phyloP scores from a whole-genome alignment of 2,797 vertebrate genomes.

The Propithecus perrieri region DNA sequence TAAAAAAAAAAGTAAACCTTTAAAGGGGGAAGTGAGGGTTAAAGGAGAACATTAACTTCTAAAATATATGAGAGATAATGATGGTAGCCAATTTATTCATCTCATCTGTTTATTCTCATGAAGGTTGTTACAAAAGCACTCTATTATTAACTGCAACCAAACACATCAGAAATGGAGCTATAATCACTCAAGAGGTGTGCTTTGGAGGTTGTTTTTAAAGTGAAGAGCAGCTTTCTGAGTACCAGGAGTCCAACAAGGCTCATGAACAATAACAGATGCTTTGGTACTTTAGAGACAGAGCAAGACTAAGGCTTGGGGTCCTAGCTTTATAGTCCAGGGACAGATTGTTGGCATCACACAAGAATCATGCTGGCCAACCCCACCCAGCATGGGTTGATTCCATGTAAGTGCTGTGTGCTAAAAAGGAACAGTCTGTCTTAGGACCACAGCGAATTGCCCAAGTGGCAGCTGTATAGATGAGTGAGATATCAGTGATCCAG shows the following conservation, averaged over 20 bases:
- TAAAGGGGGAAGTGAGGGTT: conserved; percentile 10
- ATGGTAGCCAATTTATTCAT: conserved; percentile 60
- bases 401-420: background rate
- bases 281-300: conserved; percentile 8
- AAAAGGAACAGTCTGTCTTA: background rate
- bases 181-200: conserved; percentile 32
- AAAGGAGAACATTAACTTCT: conserved; percentile 72
- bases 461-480: background rate
- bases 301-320: background rate
- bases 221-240: conserved; percentile 49
- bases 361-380: background rate
- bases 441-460: background rate
- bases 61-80: conserved; percentile 70
- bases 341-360: background rate
- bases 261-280: conserved; percentile 15
- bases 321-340: conserved; percentile 10
- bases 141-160: conserved; percentile 55
- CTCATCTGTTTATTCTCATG: conserved; percentile 50
- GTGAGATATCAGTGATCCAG: background rate
- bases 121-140: conserved; percentile 56
- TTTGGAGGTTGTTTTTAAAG: conserved; percentile 58
- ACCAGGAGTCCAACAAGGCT: conserved; percentile 25
- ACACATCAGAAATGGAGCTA: conserved; percentile 57
- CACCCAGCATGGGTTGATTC: conserved; percentile 27
- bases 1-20: conserved; percentile 41